phyloP scores from a whole-genome alignment of 2,113 vertebrate genomes.

The Suncus etruscus region DNA sequence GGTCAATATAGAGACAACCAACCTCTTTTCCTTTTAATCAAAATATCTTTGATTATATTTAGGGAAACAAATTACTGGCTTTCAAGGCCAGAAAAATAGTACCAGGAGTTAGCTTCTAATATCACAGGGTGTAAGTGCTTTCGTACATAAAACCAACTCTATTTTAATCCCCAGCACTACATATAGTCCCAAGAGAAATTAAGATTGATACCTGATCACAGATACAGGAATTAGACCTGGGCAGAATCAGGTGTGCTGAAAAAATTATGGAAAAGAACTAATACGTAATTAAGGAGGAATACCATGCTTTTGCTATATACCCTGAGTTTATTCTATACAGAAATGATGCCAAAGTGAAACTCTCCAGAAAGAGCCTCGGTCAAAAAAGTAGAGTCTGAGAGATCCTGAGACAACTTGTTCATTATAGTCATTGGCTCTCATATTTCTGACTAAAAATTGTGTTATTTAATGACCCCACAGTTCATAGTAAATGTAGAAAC shows the following conservation, averaged over 20 bases:
- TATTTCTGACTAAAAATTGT: not conserved
- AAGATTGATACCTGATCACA: too few species aligned
- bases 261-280: not conserved
- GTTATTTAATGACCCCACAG: not conserved
- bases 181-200: too few species aligned
- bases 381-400: not conserved
- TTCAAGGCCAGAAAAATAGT: too few species aligned
- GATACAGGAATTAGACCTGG: too few species aligned
- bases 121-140: too few species aligned
- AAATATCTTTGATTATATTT: conserved; percentile 10
- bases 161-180: too few species aligned
- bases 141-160: too few species aligned
- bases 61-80: fast-evolving
- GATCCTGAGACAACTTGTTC: not conserved
- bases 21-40: not conserved
- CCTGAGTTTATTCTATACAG: not conserved
- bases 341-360: not conserved
- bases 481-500: not conserved
- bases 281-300: not conserved
- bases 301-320: not conserved
- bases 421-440: not conserved
- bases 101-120: too few species aligned
- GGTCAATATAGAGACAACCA: not conserved
- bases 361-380: not conserved
- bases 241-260: too few species aligned